A percentile compares a stretch with the other conserved stretches of the same genome.
Evolutionary conservation across 2,113 vertebrate species (phyloP).

Genomic region (Hucho hucho): DNA sequence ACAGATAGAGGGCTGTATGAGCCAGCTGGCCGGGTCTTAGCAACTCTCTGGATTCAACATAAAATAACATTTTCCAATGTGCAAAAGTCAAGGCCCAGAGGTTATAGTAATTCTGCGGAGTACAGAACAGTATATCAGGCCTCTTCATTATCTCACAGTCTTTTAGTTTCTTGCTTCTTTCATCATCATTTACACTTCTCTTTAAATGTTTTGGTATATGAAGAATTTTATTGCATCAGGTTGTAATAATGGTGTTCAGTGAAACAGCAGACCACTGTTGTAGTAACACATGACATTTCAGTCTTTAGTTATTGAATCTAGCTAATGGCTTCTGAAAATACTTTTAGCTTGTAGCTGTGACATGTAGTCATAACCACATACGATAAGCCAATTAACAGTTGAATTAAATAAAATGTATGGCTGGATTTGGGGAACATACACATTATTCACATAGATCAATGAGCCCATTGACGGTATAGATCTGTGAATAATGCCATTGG

Average conservation of each 20-base stretch:
- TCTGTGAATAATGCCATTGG: neutral
- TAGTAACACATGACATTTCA: neutral
- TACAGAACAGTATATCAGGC: neutral
- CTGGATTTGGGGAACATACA: neutral
- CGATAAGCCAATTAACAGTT: neutral
- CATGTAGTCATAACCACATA: neutral
- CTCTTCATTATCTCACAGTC: neutral
- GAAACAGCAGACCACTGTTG: neutral
- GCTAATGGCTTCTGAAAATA: neutral
- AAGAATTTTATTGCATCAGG: neutral
- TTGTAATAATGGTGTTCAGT: neutral
- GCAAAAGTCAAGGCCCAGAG: neutral
- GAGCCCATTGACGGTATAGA: no score
- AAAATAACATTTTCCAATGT: neutral
- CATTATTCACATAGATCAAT: neutral
- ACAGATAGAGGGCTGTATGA: neutral
- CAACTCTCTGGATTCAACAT: neutral
- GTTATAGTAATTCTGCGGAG: neutral
- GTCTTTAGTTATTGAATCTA: neutral
- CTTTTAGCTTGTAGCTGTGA: neutral
- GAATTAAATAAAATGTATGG: no score
- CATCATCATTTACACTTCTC: neutral
- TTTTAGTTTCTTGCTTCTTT: neutral
- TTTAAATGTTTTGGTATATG: neutral
- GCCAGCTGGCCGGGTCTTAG: neutral